Percentiles rank a stretch among this genome's conserved stretches.
These are phyloP conservation scores for Pocillopora grandis DNA, from an alignment of 92 coral and sea anemone genomes.

Conservation along the genomic window DNA sequence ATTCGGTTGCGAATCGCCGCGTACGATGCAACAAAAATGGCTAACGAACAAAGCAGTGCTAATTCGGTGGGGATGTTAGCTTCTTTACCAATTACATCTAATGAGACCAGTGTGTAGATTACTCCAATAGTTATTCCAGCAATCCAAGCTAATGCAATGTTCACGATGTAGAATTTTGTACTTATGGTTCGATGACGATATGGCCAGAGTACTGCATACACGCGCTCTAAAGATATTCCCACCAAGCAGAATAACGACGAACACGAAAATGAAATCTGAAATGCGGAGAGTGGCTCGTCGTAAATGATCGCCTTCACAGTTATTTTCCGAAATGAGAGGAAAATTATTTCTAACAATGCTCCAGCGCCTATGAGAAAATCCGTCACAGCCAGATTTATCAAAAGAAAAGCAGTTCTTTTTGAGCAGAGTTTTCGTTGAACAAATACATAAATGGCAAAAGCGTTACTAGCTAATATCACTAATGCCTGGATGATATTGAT, in stretches of 20 bases:
- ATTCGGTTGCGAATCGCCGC: neutral
- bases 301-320: neutral
- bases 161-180: neutral
- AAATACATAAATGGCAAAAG: slow-evolving; percentile 12
- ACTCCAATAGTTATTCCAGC: neutral
- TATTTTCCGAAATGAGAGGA: neutral
- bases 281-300: neutral
- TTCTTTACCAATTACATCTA: neutral
- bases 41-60: neutral
- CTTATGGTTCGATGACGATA: slow-evolving; percentile 16
- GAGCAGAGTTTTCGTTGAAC: neutral
- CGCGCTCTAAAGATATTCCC: slow-evolving; percentile 17
- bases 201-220: slow-evolving; percentile 22
- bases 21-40: neutral
- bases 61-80: neutral
- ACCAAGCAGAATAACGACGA: slow-evolving; percentile 9
- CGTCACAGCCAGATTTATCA: slow-evolving; percentile 25
- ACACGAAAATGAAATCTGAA: neutral
- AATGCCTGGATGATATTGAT: neutral
- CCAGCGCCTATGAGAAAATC: slow-evolving; percentile 16
- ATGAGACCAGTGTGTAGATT: neutral
- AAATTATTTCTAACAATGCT: neutral
- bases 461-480: neutral
- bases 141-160: slow-evolving; percentile 4
- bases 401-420: slow-evolving; percentile 5